Conservation (phyloP, 2,888 invertebrate species). For the Hyalella azteca region DNA sequence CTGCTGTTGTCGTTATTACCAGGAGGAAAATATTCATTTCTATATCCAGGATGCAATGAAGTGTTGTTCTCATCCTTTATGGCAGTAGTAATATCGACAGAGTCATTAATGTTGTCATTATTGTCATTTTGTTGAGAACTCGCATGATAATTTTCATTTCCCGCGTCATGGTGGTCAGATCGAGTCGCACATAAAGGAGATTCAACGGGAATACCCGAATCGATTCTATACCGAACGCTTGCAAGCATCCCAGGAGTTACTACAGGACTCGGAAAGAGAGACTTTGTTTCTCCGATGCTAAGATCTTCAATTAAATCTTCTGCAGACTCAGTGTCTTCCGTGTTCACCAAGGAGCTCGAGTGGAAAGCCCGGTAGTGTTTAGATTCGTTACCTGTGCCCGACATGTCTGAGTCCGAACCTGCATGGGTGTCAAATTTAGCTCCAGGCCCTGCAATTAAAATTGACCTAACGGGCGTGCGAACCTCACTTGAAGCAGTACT, state of each 20-base stretch:
- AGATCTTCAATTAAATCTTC: not conserved
- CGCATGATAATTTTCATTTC: not conserved
- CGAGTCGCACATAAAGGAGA: not conserved
- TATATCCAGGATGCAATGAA: no score
- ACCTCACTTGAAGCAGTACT: not conserved
- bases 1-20: not conserved
- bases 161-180: not conserved
- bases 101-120: not conserved
- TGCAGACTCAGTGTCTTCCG: not conserved
- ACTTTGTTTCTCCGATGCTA: not conserved
- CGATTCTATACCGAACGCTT: not conserved
- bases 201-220: not conserved
- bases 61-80: not conserved
- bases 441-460: not conserved
- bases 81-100: not conserved
- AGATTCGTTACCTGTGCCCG: not conserved
- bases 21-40: not conserved
- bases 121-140: slow-evolving; percentile 13
- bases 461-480: not conserved
- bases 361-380: not conserved
- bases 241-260: slow-evolving; percentile 8
- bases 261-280: not conserved
- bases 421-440: not conserved
- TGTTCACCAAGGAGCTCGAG: not conserved
- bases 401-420: not conserved